Base-by-base conservation (phyloP, 1,140 invertebrate species). In the Diabrotica undecimpunctata region DNA sequence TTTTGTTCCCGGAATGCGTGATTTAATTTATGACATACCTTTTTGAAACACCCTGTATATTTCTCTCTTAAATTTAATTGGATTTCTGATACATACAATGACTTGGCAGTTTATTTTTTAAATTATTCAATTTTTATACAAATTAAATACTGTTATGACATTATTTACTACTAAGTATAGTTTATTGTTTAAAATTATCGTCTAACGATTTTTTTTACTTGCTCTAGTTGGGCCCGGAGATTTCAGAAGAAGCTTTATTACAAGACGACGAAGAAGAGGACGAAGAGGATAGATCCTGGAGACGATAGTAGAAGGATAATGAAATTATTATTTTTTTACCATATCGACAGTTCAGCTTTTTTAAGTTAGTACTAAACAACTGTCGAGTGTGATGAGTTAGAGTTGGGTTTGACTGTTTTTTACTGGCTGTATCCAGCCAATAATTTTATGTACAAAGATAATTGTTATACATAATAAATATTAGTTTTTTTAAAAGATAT, bases 211-310 rank as follows among this genome's bases (percentile, higher is more conserved):
- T 2, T n/a, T 54, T 54, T 41, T 38, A 35, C 11, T 35, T 25
- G 1, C 53, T 66, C 5, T 57, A 75, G 72, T 36, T 78, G 14
- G 72, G 72, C 37, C 72, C 74, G 2, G 77, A 78, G 51, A 66
- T 79, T 54, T 74, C 78, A 2, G 78, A 80, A 56, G 80, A 80
- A 62, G 75, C 76, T 12, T 74, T 81, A 6, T 65, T 81, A 5
- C 79, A 82, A 62, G 83, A 83, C 63, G 85, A 86, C 58, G 85
- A 87, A 57, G 85, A 86, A 38, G 85, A 87, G 54, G 85, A 87
- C 35, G 84, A 86, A 64, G 83, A 80, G 76, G 85, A 80, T 75
- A 79, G 78, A 52, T 82, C 82, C 6, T 87, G 86, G 86, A 79
- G 85, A 60, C 83, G 84, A 81, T 86, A 82, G 74, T 68, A 46